phyloP scores from a whole-genome alignment of 2,797 vertebrate species.

The Rhinichthys osculus region DNA sequence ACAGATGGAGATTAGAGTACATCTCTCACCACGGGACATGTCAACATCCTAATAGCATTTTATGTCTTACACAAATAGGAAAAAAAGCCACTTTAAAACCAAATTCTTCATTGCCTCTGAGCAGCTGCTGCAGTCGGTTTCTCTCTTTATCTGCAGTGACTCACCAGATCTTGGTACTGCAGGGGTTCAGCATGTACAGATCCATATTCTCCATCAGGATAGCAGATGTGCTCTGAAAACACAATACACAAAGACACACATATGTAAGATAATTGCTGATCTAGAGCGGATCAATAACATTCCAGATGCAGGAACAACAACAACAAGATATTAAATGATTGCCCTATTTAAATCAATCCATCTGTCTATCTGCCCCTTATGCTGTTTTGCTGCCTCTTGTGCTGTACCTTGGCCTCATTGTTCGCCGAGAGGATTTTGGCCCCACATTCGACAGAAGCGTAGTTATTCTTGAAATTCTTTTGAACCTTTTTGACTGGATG shows the following conservation, averaged over 20 bases:
- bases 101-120: background rate
- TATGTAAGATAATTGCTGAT: background rate
- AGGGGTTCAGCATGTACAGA: constrained; percentile 98
- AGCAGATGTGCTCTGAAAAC: constrained; percentile 91
- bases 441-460: constrained; percentile 97
- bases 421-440: constrained; percentile 98
- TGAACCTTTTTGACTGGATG: constrained; percentile 93
- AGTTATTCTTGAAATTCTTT: constrained; percentile 98
- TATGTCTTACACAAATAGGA: background rate
- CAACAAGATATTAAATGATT: background rate
- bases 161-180: constrained; percentile 99
- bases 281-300: background rate
- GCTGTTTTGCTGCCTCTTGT: background rate
- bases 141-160: constrained; percentile 53
- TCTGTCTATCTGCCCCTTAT: background rate
- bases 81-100: background rate
- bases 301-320: background rate
- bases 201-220: constrained; percentile 99
- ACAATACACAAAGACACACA: background rate
- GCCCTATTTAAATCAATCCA: background rate
- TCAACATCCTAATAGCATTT: constrained; percentile 1
- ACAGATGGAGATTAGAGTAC: background rate
- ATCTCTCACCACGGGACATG: background rate
- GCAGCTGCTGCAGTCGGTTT: background rate
- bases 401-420: constrained; percentile 90